Percentiles rank a stretch among this genome's conserved stretches.
phyloP scores from a whole-genome alignment of 2,797 vertebrate species.

The Amblyraja radiata region DNA sequence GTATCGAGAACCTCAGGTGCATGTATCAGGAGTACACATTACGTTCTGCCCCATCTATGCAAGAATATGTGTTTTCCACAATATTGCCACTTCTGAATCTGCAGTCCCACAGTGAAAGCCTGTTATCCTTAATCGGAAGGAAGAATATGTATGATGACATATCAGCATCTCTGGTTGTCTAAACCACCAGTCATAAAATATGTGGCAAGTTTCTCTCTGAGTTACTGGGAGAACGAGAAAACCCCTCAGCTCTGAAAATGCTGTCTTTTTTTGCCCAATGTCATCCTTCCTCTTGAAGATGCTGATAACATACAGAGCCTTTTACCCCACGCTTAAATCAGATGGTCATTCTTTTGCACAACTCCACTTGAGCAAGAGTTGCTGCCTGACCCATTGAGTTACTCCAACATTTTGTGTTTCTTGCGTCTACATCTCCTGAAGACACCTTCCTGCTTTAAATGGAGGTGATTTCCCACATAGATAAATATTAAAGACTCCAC shows the following conservation, averaged over 20 bases:
- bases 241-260: neutral
- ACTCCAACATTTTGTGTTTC: too few species aligned
- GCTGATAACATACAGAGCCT: neutral
- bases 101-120: too few species aligned
- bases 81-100: too few species aligned
- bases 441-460: neutral
- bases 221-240: neutral
- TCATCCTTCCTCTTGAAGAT: neutral
- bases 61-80: too few species aligned
- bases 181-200: neutral
- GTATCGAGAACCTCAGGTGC: too few species aligned
- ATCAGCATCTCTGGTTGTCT: neutral
- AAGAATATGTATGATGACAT: too few species aligned
- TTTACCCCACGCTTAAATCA: neutral
- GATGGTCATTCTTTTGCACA: neutral
- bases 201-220: neutral
- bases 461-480: neutral
- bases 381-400: too few species aligned
- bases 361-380: neutral
- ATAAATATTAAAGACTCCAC: neutral
- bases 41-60: too few species aligned
- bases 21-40: too few species aligned
- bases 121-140: too few species aligned
- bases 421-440: neutral
- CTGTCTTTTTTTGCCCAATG: neutral